Evolutionary conservation across 2,113 vertebrate genomes (phyloP), one percentile per base, ranked within the genome.

Genomic region (Silurus meridionalis): DNA sequence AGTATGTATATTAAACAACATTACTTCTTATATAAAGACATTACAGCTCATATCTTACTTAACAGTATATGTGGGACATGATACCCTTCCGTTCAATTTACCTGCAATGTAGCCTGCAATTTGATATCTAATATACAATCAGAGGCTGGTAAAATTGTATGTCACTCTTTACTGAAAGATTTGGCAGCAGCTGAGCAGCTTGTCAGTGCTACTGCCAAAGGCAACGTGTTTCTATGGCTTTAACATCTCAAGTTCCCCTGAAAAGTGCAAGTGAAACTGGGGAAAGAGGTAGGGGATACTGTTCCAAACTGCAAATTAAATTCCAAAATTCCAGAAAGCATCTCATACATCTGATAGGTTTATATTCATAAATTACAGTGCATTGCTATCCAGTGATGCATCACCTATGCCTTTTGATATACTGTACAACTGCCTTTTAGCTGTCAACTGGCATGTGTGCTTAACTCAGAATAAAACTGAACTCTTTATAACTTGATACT

Each of bases 91-190:
- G 5, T 57, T 83, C 83, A 58, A 88, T 89, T 89, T 83, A 92
- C 88, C 91, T 91, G 91, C 92, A 75, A 60, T 90, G 90, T 90
- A 82, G 89, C 85, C 89, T 92, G 89, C 88, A 88, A 86, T 85
- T 87, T 92, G 86, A 93, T 94, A 94, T 93, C 93, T 91, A 91
- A 89, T 88, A 92, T 86, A 80, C 91, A 91, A 94, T 95, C 94
- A 83, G 57, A 92, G 81, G 79, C 90, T 87, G 91, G 14, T 89
- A 91, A 95, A 95, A 95, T 94, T 88, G 94, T 92, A 86, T 94
- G 94, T 94, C 94, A 94, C 89, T 94, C 92, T 89, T 88, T 91
- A 90, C 89, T 89, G 84, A 74, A 66, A 46, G 90, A 89, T 90
- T 91, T 88, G 88, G 87, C 80, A 82, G 89, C 25, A 48, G 82